phyloP scores from a whole-genome alignment of 2,888 invertebrate species.

The Therioaphis trifolii region DNA sequence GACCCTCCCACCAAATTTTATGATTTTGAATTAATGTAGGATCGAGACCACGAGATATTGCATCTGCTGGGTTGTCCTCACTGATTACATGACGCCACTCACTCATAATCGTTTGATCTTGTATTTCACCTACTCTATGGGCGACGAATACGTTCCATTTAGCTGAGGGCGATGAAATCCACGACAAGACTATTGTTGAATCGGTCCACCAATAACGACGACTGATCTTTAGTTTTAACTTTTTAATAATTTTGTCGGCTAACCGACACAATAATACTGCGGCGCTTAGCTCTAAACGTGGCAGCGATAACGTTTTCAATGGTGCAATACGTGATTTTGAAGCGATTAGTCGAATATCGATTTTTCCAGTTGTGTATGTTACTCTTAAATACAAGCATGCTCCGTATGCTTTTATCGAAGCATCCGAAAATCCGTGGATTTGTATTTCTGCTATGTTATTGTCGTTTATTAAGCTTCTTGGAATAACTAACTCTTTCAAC shows the following conservation, averaged over 20 bases:
- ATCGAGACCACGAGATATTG: neutral
- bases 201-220: slow-evolving; percentile 65
- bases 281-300: slow-evolving; percentile 65
- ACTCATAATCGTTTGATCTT: neutral
- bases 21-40: neutral
- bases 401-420: slow-evolving; percentile 64
- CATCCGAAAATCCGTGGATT: slow-evolving; percentile 64
- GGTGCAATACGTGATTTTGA: slow-evolving; percentile 67
- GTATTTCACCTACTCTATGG: slow-evolving; percentile 12
- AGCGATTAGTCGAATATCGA: slow-evolving; percentile 63
- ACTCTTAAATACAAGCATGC: slow-evolving; percentile 66
- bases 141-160: slow-evolving; percentile 22
- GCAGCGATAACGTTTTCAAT: slow-evolving; percentile 65
- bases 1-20: slow-evolving; percentile 4
- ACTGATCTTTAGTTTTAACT: slow-evolving; percentile 58
- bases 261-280: slow-evolving; percentile 63
- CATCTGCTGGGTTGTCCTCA: slow-evolving; percentile 13
- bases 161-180: slow-evolving; percentile 51
- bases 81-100: neutral
- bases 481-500: slow-evolving; percentile 64
- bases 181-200: slow-evolving; percentile 65
- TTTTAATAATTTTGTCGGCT: neutral
- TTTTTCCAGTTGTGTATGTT: slow-evolving; percentile 40
- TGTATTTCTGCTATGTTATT: slow-evolving; percentile 34
- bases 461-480: slow-evolving; percentile 35